Evolutionary conservation across 2,113 vertebrate genomes (phyloP).

Genomic region (Thamnophis sirtalis): DNA sequence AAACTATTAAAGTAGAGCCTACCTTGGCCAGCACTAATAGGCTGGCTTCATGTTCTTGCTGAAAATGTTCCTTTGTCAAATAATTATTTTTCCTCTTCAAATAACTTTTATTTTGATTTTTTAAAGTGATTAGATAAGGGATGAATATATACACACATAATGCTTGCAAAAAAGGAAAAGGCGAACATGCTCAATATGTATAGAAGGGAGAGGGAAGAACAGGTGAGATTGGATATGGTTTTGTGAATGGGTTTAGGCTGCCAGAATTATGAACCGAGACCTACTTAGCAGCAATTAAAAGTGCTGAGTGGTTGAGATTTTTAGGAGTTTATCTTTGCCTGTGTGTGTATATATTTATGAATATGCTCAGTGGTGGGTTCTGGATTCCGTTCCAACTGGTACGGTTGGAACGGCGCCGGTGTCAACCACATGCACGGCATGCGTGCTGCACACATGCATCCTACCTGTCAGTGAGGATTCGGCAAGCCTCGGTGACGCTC

Average conservation of each 20-base stretch:
- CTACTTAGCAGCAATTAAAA: neutral
- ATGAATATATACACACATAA: neutral
- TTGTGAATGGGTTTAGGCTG: neutral
- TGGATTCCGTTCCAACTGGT: no score
- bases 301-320: neutral
- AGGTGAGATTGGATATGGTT: neutral
- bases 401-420: no score
- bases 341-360: neutral
- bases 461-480: no score
- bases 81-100: neutral
- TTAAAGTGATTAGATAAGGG: neutral
- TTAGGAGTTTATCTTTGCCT: neutral
- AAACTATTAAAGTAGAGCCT: neutral
- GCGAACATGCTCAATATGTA: neutral
- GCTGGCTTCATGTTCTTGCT: neutral
- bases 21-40: neutral
- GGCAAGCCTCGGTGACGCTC: no score
- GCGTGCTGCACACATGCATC: no score
- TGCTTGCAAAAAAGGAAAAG: neutral
- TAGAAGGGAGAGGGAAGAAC: neutral
- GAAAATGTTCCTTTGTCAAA: neutral
- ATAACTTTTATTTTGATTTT: neutral
- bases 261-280: neutral
- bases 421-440: no score
- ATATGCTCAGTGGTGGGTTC: no score